Evolutionary conservation across 2,113 vertebrate species (phyloP).

Genomic region (Phaethornis superciliosus): DNA sequence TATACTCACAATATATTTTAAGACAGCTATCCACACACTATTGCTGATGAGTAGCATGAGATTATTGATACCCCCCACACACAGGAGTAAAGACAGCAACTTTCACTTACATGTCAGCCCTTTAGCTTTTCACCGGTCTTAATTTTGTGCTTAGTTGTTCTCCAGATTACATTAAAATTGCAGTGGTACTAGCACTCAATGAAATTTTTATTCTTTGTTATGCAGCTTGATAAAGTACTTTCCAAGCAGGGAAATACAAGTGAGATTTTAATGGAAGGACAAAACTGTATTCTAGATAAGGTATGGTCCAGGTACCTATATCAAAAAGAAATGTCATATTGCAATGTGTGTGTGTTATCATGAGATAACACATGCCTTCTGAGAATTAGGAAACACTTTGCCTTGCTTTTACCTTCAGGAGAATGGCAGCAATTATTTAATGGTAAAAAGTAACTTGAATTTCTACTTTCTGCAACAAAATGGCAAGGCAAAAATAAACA

Average conservation of each 20-base stretch:
- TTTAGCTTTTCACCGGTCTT: not conserved
- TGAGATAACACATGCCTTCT: not conserved
- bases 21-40: not conserved
- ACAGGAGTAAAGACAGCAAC: not conserved
- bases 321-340: not conserved
- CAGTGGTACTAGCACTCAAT: not conserved
- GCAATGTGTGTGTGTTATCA: not conserved
- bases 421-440: not conserved
- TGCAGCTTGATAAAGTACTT: not conserved
- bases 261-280: not conserved
- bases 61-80: accelerated
- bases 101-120: not conserved
- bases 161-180: not conserved
- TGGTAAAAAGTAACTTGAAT: not conserved
- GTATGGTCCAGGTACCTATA: slow-evolving; percentile 30
- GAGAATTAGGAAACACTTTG: slow-evolving; percentile 12
- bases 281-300: not conserved
- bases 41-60: not conserved
- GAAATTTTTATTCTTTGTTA: not conserved
- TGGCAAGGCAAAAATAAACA: slow-evolving; percentile 24
- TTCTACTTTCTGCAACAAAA: not conserved
- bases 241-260: not conserved
- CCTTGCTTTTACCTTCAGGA: not conserved
- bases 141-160: not conserved
- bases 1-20: not conserved